Percentiles rank a stretch among this genome's conserved stretches.
These are phyloP conservation scores for Ceramica pisi DNA, from an alignment of 2,888 invertebrate species.

Conservation along the genomic window DNA sequence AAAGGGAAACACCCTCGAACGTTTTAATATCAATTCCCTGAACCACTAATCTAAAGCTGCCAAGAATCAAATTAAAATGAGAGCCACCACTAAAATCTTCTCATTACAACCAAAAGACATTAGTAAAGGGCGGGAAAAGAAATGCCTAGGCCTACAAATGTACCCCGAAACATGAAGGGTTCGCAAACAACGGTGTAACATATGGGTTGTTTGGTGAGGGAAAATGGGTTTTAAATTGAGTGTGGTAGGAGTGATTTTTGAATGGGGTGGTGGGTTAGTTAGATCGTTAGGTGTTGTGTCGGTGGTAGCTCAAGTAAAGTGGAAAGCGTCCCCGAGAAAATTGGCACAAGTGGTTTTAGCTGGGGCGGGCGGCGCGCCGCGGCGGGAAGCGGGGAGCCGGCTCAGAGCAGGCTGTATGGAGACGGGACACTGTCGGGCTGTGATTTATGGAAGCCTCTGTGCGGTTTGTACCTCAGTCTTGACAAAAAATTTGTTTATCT, in stretches of 20 bases:
- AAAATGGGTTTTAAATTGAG: constrained; percentile 75
- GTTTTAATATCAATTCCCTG: constrained; percentile 67
- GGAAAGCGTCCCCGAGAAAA: constrained; percentile 89
- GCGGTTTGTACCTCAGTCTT: constrained; percentile 27
- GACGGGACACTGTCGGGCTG: constrained; percentile 39
- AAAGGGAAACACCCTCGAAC: constrained; percentile 54
- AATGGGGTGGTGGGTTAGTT: constrained; percentile 72
- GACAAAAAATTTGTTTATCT: background rate
- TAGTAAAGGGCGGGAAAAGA: constrained; percentile 86
- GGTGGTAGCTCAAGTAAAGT: constrained; percentile 88
- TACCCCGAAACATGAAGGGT: constrained; percentile 78
- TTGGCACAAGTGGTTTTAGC: constrained; percentile 91
- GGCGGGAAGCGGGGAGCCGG: constrained; percentile 74
- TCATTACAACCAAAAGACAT: constrained; percentile 88
- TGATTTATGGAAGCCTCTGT: constrained; percentile 50
- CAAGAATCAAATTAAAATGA: constrained; percentile 83
- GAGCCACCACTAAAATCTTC: constrained; percentile 84
- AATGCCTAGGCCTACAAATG: constrained; percentile 86
- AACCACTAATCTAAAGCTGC: constrained; percentile 74
- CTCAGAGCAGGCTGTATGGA: constrained; percentile 66
- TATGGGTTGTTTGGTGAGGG: constrained; percentile 56
- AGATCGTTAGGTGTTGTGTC: constrained; percentile 75
- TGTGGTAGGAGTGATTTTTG: constrained; percentile 72
- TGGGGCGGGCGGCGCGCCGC: constrained; percentile 79
- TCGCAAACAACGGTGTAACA: constrained; percentile 57